Base-by-base conservation (phyloP, 2,797 vertebrate genomes). In the Cyclopterus lumpus region DNA sequence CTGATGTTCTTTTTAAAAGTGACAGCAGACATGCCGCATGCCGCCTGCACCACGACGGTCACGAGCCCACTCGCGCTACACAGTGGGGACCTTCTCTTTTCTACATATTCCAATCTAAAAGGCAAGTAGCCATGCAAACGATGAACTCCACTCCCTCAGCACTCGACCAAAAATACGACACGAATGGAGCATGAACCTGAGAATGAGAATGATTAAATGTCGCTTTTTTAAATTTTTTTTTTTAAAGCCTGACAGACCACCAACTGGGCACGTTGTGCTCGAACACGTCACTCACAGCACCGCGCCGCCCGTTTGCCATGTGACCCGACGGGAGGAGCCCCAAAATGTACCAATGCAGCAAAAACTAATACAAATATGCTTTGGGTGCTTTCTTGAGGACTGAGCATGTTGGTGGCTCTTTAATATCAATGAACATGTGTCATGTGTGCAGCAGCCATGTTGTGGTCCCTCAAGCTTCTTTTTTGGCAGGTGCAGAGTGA, bases 121-220 rank as follows among this genome's bases (percentile, higher is more conserved):
- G 94, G 91, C 94, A 95, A 95, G 95, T 90, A 88, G 88, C 94
- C 95, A 96, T 96, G 95, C 95, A 96, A 92, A 86, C 79, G 88
- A 89, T 87, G 92, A 94, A 89, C 86, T 89, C 83, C 40, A 70
- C 73, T 72, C 65, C 73, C 77, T 55, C 71, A 71, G 75, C 82
- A 73, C 75, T 42, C 57, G 54, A 77, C 67, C 57, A 60, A 71
- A 65, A 80, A 75, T 54, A 68, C 18, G 24, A 76, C 57, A 71
- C 69, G 86, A 86, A 82, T 64, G 40, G 38, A 81, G 67, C 75
- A 63, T 68, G 68, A 76, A 87, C 89, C 87, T 92, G 90, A 91
- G 87, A 89, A 89, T 87, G 80, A 89, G 68, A 85, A 88, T 81
- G 74, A 80, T 59, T 51, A 68, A 77, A 70, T 74, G 71, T 80